Percentiles rank a stretch among this genome's conserved stretches.
Conservation (phyloP, 2,888 invertebrate genomes). For the Periphyllus acericola region DNA sequence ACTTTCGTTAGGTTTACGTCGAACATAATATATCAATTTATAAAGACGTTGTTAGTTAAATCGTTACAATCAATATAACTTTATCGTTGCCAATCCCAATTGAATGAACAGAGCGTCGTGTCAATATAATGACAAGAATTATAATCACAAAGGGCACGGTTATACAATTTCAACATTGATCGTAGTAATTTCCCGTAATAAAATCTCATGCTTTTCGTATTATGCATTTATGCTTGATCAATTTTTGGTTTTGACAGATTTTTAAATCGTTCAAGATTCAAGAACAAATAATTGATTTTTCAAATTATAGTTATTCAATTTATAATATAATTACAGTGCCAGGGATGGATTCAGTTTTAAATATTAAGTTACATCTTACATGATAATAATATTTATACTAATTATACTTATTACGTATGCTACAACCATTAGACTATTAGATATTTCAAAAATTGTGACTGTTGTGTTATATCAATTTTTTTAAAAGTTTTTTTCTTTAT, state of each 20-base stretch:
- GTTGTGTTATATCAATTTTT: too few relatives aligned
- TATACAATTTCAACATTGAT: slow-evolving; percentile 14
- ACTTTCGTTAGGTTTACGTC: background rate
- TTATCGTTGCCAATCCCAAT: slow-evolving; percentile 21
- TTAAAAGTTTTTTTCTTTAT: too few relatives aligned
- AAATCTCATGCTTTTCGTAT: background rate
- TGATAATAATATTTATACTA: too few relatives aligned
- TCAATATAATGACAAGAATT: slow-evolving; percentile 7
- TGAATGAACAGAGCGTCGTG: slow-evolving; percentile 16
- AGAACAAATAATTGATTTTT: background rate
- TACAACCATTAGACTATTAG: too few relatives aligned
- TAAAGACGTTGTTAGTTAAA: background rate
- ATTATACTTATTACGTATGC: too few relatives aligned
- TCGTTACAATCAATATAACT: slow-evolving; percentile 17
- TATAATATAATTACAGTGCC: too few relatives aligned
- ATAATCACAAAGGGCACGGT: slow-evolving; percentile 36
- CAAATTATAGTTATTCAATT: too few relatives aligned
- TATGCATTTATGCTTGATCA: background rate
- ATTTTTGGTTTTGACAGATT: background rate
- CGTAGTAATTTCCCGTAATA: slow-evolving; percentile 5
- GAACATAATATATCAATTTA: background rate
- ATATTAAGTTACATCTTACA: too few relatives aligned
- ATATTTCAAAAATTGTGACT: too few relatives aligned
- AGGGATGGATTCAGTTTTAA: too few relatives aligned
- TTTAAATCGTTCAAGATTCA: background rate